Evolutionary conservation across 2,797 vertebrate genomes (phyloP), one percentile per base, ranked within the genome.

Genomic region (Brachyrhaphis roseni): DNA sequence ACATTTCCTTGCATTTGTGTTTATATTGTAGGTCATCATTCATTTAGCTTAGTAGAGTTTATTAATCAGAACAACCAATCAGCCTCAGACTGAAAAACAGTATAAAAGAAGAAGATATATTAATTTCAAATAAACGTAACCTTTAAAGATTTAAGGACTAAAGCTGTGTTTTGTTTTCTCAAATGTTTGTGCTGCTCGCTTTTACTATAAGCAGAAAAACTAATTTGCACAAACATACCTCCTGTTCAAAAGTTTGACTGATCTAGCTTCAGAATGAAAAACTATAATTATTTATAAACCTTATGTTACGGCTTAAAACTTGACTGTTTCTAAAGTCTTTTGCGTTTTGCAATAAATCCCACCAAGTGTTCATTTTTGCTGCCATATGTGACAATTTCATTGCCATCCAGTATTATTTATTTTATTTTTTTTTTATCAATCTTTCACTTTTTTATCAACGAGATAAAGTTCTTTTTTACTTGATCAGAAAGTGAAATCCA

Each of bases 281-380:
- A 39, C 66, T 70, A 70, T 26, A 43, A 43, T 70, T 41, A 41
- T 70, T 70, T 41, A 43, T n/a, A 70, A 70, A 70, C 66, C 66
- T 70, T 70, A 70, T 70, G 39, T 1, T 70, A 70, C 5, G 36
- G 36, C 66, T 70, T 70, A 70, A 70, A 41, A 43, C 23, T 43
- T 39, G 4, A 70, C 66, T 43, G 11, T 70, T 70, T 70, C 39
- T n/a, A 12, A 43, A 43, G 39, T 70, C 39, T 51, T 41, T 26
- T 41, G 39, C 43, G 23, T 70, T 70, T 70, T n/a, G 59, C 39
- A 26, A 26, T 70, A 70, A 70, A 70, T 70, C 66, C 10, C 11
- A n/a, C 66, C 66, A 70, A 43, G 23, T 70, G 39, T 70, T 70
- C 39, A n/a, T 70, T n/a, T 68, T 70, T 43, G 23, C 39, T 70